Conservation (phyloP, 2,797 vertebrate species). For the Myiotriccus ornatus region DNA sequence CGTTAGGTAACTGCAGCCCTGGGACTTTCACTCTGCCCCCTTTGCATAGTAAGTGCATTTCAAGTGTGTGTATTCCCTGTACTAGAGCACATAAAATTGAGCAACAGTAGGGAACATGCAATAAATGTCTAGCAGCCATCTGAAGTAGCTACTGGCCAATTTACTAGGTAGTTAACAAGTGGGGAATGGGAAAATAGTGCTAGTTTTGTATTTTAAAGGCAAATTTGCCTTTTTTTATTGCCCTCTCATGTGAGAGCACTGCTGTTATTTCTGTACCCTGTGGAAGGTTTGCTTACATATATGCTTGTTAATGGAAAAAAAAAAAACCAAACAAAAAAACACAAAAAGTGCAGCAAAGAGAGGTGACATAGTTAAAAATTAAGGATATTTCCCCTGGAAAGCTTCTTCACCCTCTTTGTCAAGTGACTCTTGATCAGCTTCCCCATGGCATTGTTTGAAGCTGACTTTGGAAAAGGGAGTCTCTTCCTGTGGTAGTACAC, state of each 20-base stretch:
- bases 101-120: neutral
- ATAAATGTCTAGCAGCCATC: neutral
- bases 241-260: neutral
- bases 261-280: neutral
- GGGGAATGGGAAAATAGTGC: neutral
- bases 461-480: neutral
- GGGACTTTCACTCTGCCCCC: neutral
- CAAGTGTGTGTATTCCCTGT: neutral
- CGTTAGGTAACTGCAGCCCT: neutral
- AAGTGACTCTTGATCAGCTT: neutral
- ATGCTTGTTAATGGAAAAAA: neutral
- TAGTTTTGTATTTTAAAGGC: neutral
- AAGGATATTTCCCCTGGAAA: neutral
- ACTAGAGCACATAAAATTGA: neutral
- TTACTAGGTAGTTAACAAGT: neutral
- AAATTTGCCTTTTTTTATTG: neutral
- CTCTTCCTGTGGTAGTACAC: too few relatives aligned
- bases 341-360: neutral
- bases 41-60: neutral
- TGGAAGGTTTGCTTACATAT: neutral
- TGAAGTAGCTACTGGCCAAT: neutral
- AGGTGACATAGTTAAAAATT: neutral
- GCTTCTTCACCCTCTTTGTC: neutral
- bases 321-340: neutral
- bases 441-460: neutral